Base-by-base conservation (phyloP, 2,797 vertebrate species). In the Ibycter americanus region DNA sequence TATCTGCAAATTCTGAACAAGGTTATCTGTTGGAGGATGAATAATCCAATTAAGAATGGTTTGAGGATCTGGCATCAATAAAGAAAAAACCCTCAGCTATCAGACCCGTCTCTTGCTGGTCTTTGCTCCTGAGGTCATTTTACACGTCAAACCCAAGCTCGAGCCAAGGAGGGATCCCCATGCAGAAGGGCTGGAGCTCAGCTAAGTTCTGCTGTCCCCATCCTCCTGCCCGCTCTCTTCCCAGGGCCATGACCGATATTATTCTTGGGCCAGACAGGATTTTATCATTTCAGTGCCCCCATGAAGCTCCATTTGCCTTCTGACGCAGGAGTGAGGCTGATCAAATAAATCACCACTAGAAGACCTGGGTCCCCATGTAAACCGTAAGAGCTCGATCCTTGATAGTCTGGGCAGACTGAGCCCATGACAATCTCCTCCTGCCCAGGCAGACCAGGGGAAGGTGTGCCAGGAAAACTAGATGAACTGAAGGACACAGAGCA, bases 121-220 rank as follows among this genome's bases (percentile, higher is more conserved):
- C 40, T 80, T 54, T 34, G 42, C 40, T 62, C 46, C 55, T 0
- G 0, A 62, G 21, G 15, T 7, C 23, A 8, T n/a, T 74, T 11
- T 77, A n/a, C 40, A 22, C 3, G 3, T 52, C 80, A 18, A 7
- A 15, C 15, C 8, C 15, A 7, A 0, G 1, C 26, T 25, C 0
- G 0, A 36, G 14, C 22, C 62, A n/a, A 38, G 54, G 36, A 79
- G 27, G 9, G 38, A 42, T 32, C 7, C 16, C n/a, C 44, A 1
- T 2, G n/a, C 15, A 42, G 80, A 40, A 72, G 68, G 49, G 32
- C 56, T n/a, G 46, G 15, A 87, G 78, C 56, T 68, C 78, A 70
- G 36, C 2, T 29, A 18, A 8, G 38, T 54, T 55, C 73, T 84
- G 58, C 68, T 36, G 31, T 36, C 32, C 54, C 36, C 40, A n/a